Evolutionary conservation across 2,797 vertebrate species (phyloP), one percentile per base, ranked within the genome.

Genomic region (Silurus aristotelis): DNA sequence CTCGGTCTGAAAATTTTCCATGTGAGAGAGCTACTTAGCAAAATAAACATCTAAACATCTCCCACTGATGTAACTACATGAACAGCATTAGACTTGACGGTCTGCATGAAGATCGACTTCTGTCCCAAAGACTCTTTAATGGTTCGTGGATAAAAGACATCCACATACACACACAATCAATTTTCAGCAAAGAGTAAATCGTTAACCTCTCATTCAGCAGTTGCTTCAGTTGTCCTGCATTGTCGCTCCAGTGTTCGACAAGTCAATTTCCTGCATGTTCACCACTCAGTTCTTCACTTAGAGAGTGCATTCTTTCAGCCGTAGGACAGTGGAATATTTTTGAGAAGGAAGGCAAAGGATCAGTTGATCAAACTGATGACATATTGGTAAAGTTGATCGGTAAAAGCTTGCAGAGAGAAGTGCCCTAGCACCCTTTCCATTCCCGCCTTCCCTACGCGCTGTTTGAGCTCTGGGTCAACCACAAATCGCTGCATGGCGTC

Each of bases 361-460:
- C 93, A 97, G 87, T 94, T 90, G 85, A 92, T 95, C 91, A 98
- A 93, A 86, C 91, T 95, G 88, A 93, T 85, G 89, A 99, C 91
- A 87, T 96, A 96, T 3, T 94, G 92, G 38, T 98, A 94, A 81
- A 99, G 93, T 89, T 97, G 97, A 89, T 97, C 94, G 9, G 96
- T 94, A 89, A 99, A 99, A 61, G 97, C 96, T 90, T 96, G 93
- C 2, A 95, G 92, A 77, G 98, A 99, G 92, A 99, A 99, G 79
- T 94, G 96, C 91, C 96, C 94, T 86, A 87, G 91, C 63, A 99
- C 97, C 92, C 97, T 95, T 90, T 87, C 93, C 92, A 92, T 96
- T 79, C 98, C 98, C 72, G 97, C 96, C 90, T 94, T 92, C 85
- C 98, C 98, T 97, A 99, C 96, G 64, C 91, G 92, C 84, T 92